These are phyloP conservation scores for Pelodiscus sinensis DNA, from an alignment of 2,113 vertebrate genomes.

Conservation along the genomic window DNA sequence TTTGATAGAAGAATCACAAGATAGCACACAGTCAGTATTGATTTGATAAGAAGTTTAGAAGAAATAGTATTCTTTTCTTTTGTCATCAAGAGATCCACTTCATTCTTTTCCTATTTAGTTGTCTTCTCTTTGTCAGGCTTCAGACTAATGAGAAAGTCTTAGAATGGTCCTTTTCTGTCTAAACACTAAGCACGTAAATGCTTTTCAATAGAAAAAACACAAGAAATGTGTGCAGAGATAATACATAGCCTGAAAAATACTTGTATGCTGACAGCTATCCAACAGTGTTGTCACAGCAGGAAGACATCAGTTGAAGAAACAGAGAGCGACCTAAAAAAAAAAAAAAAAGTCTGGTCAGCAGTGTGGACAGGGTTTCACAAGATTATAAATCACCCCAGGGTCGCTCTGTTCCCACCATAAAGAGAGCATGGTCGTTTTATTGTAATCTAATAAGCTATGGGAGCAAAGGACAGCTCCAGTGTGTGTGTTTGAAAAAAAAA, in stretches of 20 bases:
- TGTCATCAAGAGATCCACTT: slow-evolving; percentile 61
- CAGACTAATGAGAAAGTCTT: slow-evolving; percentile 82
- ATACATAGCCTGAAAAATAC: slow-evolving; percentile 83
- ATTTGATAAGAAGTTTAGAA: slow-evolving; percentile 50
- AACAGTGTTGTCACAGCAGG: slow-evolving; percentile 96
- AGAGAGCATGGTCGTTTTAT: slow-evolving; percentile 82
- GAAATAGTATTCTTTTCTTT: slow-evolving; percentile 60
- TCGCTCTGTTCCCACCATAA: slow-evolving; percentile 92
- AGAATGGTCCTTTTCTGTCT: slow-evolving; percentile 71
- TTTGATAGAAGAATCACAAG: slow-evolving; percentile 34
- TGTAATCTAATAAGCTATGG: slow-evolving; percentile 93
- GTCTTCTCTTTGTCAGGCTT: slow-evolving; percentile 66
- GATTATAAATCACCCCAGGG: slow-evolving; percentile 95
- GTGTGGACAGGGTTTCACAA: slow-evolving; percentile 88
- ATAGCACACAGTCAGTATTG: slow-evolving; percentile 11
- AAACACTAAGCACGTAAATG: slow-evolving; percentile 78
- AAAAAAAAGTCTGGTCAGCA: slow-evolving; percentile 84
- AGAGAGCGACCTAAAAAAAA: slow-evolving; percentile 84
- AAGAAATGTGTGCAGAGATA: slow-evolving; percentile 81
- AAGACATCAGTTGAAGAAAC: slow-evolving; percentile 95
- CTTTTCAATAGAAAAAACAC: slow-evolving; percentile 74
- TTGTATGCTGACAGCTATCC: slow-evolving; percentile 91
- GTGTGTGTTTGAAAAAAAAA: slow-evolving; percentile 86
- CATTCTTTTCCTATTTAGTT: slow-evolving; percentile 73
- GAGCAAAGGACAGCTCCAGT: slow-evolving; percentile 89